Evolutionary conservation across 2,888 invertebrate species (phyloP), one percentile per base, ranked within the genome.

Genomic region (Byasa hedistus): DNA sequence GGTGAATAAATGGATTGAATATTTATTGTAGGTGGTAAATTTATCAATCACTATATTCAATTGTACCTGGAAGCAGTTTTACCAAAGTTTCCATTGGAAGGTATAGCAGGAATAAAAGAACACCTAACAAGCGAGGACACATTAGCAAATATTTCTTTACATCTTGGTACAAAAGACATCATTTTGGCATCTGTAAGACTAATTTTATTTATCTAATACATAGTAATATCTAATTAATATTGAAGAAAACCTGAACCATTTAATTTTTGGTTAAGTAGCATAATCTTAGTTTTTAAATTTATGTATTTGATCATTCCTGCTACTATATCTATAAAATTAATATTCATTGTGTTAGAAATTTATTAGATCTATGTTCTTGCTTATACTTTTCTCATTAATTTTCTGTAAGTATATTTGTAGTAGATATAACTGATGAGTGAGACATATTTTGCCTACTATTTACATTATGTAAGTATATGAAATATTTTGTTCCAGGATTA

Each of bases 141-240:
- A n/a, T 83, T 98, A 15, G 93, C 96, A 0, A 85, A 95, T 79
- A 92, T 98, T 62, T 95, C 96, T 0, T 83, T 81, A 4, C 93
- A 96, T 76, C 92, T 99, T 68, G 98, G 98, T 54, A 93, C 96
- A 32, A 95, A 93, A 75, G 98, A 98, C 79, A 92, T 98, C 21
- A 94, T 98, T 74, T 91, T 97, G 66, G 93, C 94, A 73, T 89
- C 92, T 61, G 98, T 98, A 92, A 94, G 94, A 91, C 3, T 44
- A 39, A 57, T 51, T 68, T 54, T 23, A 1, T 23, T 48, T 24
- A 57, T 15, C 1, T 57, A n/a, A 62, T 57, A 39, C 56, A 27
- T 27, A 27, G 27, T 51, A 15, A 23, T 55, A 59, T 17, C 5
- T 22, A 12, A 55, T 17, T 55, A 44, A 44, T 36, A 12, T 36